Conservation (phyloP, 1,140 invertebrate species). For the Heliconius eleuchia region DNA sequence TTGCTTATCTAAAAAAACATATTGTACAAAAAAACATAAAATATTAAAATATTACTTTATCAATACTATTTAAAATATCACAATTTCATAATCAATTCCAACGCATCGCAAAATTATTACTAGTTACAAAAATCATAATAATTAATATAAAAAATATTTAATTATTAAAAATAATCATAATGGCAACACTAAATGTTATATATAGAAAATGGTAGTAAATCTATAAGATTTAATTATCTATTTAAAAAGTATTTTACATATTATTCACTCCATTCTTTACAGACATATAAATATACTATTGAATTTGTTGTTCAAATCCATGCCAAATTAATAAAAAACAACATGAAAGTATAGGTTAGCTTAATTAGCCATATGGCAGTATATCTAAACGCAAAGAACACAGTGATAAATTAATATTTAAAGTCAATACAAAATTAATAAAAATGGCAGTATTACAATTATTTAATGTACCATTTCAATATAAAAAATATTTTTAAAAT, state of each 20-base stretch:
- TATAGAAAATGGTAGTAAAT: not conserved
- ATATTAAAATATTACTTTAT: constrained; percentile 6
- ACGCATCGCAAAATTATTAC: constrained; percentile 3
- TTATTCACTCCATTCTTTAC: too few species aligned
- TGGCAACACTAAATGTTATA: not conserved
- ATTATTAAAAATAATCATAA: constrained; percentile 10
- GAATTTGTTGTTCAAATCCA: too few species aligned
- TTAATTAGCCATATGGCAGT: too few species aligned
- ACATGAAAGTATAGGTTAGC: too few species aligned
- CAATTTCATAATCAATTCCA: constrained; percentile 20
- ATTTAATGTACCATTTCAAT: not conserved
- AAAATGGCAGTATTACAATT: constrained; percentile 12
- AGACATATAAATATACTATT: too few species aligned
- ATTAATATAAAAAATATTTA: not conserved
- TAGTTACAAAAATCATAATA: not conserved
- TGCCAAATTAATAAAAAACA: too few species aligned
- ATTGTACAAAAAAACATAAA: not conserved
- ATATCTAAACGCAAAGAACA: too few species aligned
- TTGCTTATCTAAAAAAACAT: not conserved
- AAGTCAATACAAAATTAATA: not conserved
- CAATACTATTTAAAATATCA: constrained; percentile 22
- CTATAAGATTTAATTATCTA: not conserved
- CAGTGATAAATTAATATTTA: too few species aligned
- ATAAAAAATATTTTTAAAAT: not conserved
- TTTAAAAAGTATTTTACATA: too few species aligned